Evolutionary conservation across 2,888 invertebrate genomes (phyloP), one percentile per base, ranked within the genome.

Genomic region (Stenodera caucasica): DNA sequence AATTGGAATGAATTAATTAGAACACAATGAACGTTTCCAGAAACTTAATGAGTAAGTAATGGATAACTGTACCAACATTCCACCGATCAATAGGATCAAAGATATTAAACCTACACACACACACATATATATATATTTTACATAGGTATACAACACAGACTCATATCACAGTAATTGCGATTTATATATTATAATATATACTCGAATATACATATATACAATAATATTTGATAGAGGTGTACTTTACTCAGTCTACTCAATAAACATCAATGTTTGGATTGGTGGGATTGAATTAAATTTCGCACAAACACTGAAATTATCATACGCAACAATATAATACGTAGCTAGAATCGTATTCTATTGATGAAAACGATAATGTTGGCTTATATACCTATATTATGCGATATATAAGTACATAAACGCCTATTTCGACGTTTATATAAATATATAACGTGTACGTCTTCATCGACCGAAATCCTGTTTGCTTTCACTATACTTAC

Each of bases 1-100:
- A 60, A 60, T 60, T 60, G 57, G 35, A 57, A 57, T 56, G 57
- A 53, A 60, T 57, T 60, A 60, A 60, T 60, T 60, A 60, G 53
- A 61, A 61, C 53, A 53, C 57, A 54, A 61, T 61, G 51, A 58
- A 49, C 58, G 55, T 45, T 37, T 53, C 58, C 55, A 55, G 58
- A 37, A 55, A 53, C 45, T 53, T 58, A 62, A 62, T 62, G 58
- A 55, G 55, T 54, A 52, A 57, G 51, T 63, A 57, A 59, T 57
- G 60, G 49, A 55, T 56, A 57, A 45, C 45, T 26, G 51, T 45
- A 45, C 45, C 4, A 45, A 45, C 21, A 12, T 21, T 3, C 45
- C 11, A 45, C 11, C 21, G 21, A 45, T 45, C 45, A 45, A 45
- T 45, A 45, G 1, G 21, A 5, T 45, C 11, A 21, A 45, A 18